A percentile compares a stretch with the other conserved stretches of the same genome.
Conservation (phyloP, 1,140 invertebrate genomes). For the Lamellibrachia luymesi region DNA sequence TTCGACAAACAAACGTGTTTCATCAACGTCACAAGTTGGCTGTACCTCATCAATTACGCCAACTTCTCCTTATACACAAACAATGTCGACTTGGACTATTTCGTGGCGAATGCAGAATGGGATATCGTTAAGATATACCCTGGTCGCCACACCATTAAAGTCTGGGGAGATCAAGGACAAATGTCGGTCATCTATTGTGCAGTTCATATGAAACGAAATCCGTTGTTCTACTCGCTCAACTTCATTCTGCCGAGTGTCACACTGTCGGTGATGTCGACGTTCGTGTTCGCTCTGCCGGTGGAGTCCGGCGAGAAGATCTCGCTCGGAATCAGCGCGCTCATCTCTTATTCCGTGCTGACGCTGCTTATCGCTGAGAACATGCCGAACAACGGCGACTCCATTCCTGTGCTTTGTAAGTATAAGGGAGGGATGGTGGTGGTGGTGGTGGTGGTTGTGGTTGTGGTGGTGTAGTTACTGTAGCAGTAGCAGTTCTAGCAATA, state of each 20-base stretch:
- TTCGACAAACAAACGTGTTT: neutral
- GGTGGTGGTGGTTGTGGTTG: neutral
- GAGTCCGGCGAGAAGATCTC: conserved; percentile 97
- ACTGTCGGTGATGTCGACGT: neutral
- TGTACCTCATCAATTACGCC: neutral
- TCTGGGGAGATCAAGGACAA: neutral
- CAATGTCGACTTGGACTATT: neutral
- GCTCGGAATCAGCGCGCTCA: conserved; percentile 17
- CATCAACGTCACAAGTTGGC: conserved; percentile 1
- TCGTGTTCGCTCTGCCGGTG: conserved; percentile 89
- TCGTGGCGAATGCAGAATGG: neutral
- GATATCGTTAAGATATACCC: neutral
- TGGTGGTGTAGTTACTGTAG: too few species aligned
- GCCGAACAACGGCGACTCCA: neutral
- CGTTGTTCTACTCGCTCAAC: conserved; percentile 1
- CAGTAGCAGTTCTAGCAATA: too few species aligned
- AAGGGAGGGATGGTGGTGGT: neutral
- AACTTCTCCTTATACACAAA: neutral
- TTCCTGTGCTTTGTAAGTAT: conserved; percentile 15
- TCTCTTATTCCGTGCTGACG: conserved; percentile 13
- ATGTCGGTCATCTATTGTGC: neutral
- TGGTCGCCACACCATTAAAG: neutral
- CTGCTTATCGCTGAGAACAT: conserved; percentile 11
- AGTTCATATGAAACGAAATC: neutral
- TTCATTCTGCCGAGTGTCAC: neutral